Evolutionary conservation across 1,140 invertebrate genomes (phyloP).

Genomic region (Mizuhopecten yessoensis): DNA sequence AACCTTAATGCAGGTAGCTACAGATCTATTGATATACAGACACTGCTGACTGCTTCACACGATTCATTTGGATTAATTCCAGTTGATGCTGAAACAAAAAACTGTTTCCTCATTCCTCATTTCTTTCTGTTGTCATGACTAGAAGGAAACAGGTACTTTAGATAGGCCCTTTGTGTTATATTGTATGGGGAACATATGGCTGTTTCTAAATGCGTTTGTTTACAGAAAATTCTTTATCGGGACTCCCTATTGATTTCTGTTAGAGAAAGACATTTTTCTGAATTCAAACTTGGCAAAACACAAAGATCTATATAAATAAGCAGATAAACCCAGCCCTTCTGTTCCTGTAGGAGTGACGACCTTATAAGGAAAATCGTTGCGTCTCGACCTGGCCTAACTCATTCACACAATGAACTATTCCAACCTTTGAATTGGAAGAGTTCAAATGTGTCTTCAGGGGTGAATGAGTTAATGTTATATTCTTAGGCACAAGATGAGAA

Average conservation of each 20-base stretch:
- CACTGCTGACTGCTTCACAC: too few relatives aligned
- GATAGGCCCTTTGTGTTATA: neutral
- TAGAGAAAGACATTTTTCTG: neutral
- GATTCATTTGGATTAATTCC: neutral
- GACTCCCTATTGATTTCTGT: neutral
- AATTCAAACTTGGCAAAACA: neutral
- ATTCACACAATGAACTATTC: too few relatives aligned
- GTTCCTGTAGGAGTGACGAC: too few relatives aligned
- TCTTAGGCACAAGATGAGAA: too few relatives aligned
- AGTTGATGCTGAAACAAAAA: constrained; percentile 15
- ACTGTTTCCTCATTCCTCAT: neutral
- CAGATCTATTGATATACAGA: too few relatives aligned
- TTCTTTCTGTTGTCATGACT: neutral
- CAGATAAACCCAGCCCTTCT: neutral
- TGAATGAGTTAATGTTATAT: too few relatives aligned
- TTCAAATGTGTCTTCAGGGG: too few relatives aligned
- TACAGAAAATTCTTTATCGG: neutral
- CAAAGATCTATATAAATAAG: neutral
- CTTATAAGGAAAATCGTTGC: too few relatives aligned
- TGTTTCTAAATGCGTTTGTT: neutral
- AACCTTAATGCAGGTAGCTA: too few relatives aligned
- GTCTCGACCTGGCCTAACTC: too few relatives aligned
- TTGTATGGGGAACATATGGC: constrained; percentile 5
- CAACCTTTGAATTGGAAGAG: too few relatives aligned
- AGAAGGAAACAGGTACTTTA: neutral